Evolutionary conservation across 2,888 invertebrate species (phyloP), one percentile per base, ranked within the genome.

Genomic region (Papilio elwesi): DNA sequence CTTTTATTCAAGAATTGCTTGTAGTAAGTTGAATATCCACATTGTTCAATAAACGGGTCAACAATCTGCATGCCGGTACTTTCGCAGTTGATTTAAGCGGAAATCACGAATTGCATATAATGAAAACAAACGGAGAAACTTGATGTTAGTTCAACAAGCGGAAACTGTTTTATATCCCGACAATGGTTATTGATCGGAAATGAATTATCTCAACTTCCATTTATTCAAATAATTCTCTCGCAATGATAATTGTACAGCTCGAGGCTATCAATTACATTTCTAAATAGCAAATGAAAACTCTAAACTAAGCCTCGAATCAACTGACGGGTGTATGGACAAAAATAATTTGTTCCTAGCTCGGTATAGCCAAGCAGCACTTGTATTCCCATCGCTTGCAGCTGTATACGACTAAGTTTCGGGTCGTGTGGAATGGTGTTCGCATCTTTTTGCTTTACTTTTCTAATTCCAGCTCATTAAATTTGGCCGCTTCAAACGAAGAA

Each of bases 171-270:
- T 62, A 62, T 62, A 62, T 62, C 59, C 59, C 59, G 59, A 62
- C 59, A 62, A 62, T 62, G 59, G 59, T 62, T 62, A 62, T 62
- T 62, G 59, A 43, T 62, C 59, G 59, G 59, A 62, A 62, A 62
- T 62, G 43, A 62, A 62, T 62, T 62, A 62, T 43, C 43, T 43
- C 59, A 15, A 38, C 59, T 43, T 62, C 59, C 59, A 62, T 6
- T 62, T 62, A 62, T 43, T 62, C n/a, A 43, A 62, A 62, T 43
- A 62, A n/a, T 43, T 9, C 10, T 43, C 43, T n/a, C 15, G n/a
- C n/a, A 62, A 62, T 8, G n/a, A 49, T 11, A 11, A 43, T 62
- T 9, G 13, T 36, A 13, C 57, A 43, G 15, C 43, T 62, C 59
- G 59, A 62, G 15, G 59, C 59, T 59, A 59, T 59, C 59, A 59